Percentiles rank a stretch among this genome's conserved stretches.
Evolutionary conservation across 2,113 vertebrate species (phyloP).

Genomic region (Anoura caudifer): DNA sequence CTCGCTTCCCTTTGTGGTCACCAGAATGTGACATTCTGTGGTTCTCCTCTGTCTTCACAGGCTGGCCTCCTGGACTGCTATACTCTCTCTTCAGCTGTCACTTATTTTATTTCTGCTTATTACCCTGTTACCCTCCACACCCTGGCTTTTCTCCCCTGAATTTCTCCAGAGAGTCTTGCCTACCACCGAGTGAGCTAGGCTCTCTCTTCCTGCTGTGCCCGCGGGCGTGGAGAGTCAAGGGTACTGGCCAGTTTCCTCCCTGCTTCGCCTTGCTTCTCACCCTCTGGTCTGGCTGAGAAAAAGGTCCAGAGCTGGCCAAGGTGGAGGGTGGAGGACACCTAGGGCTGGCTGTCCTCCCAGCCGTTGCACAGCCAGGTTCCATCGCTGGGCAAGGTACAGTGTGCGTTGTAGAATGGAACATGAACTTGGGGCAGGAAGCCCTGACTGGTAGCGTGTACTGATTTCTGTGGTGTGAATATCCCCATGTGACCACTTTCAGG

Average conservation of each 20-base stretch:
- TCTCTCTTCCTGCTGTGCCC: neutral
- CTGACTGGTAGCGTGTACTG: neutral
- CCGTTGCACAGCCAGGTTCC: neutral
- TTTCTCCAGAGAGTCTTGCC: neutral
- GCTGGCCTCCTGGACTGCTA: neutral
- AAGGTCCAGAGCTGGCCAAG: neutral
- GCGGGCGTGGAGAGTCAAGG: too few relatives aligned
- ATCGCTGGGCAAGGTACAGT: rapidly evolving
- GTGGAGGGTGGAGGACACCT: neutral
- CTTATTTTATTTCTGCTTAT: neutral
- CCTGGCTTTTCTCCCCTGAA: neutral
- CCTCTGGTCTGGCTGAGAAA: neutral
- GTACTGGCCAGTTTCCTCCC: neutral
- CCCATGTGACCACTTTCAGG: neutral
- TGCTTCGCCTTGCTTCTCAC: neutral
- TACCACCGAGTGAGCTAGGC: neutral
- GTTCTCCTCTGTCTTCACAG: neutral
- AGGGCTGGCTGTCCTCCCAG: neutral
- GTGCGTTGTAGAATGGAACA: too few relatives aligned
- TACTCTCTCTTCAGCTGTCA: neutral
- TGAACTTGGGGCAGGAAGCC: too few relatives aligned
- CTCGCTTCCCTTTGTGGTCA: neutral
- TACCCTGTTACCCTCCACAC: neutral
- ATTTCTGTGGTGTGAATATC: neutral
- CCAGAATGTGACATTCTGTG: neutral